Evolutionary conservation across 2,888 invertebrate genomes (phyloP), one percentile per base, ranked within the genome.

Genomic region (Lymantria dispar): DNA sequence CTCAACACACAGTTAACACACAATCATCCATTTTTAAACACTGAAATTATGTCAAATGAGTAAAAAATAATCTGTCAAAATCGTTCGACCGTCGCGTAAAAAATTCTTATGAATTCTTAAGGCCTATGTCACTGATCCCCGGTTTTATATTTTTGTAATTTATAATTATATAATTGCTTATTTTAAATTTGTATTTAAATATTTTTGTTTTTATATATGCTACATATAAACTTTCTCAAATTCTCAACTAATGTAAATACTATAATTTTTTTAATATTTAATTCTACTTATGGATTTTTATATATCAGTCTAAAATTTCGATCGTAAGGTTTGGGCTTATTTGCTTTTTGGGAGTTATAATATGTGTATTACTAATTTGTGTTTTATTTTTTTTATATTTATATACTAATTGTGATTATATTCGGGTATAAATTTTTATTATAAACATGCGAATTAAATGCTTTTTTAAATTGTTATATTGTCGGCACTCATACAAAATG

Each of bases 261-360:
- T 77, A 86, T 89, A 79, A 87, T 22, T 74, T 74, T 83, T 81
- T 42, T 42, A 42, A 76, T 70, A 74, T 76, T 73, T 64, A 52
- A 58, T n/a, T 42, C 67, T 68, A 69, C 76, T 79, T 84, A 85
- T 83, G 85, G 87, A 82, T 83, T 85, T 85, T 86, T 85, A 83
- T 79, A 89, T 85, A 87, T 91, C 91, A 91, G 91, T 91, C 91
- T 91, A 91, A 80, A 84, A 86, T 90, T 91, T 91, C 89, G 89
- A 84, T 91, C 78, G 76, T 85, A 87, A 87, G 87, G 80, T 82
- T 82, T 86, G 83, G 67, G 64, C 83, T 79, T 80, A 82, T 72
- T 85, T 84, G 85, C 81, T 85, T n/a, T n/a, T 22, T 72, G 84
- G 88, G 87, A 83, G 76, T 75, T 52, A 51, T 39, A 43, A 76